Percentiles rank a stretch among this genome's conserved stretches.
phyloP scores from a whole-genome alignment of 2,797 vertebrate genomes.

The Halcyon smyrnensis region DNA sequence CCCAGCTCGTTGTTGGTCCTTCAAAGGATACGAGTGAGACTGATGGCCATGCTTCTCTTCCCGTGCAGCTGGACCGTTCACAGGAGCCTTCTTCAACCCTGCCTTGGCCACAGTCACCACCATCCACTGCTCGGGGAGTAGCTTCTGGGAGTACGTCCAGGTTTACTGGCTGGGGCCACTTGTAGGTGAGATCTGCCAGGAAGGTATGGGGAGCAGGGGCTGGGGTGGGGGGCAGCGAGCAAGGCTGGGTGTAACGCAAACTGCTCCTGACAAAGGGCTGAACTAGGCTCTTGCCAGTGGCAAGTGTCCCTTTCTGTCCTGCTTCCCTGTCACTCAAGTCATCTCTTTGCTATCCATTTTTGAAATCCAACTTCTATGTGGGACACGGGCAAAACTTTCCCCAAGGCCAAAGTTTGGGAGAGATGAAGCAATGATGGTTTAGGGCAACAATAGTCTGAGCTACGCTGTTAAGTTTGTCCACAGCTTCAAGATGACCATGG shows the following conservation, averaged over 20 bases:
- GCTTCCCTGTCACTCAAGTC: neutral
- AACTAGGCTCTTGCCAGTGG: neutral
- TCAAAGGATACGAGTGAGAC: neutral
- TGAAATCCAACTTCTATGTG: fast-evolving
- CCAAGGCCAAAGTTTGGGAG: neutral
- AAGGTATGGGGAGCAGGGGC: neutral
- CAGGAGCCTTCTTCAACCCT: slow-evolving; percentile 89
- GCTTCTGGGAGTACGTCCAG: slow-evolving; percentile 78
- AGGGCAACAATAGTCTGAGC: neutral
- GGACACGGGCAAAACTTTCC: neutral
- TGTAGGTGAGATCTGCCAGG: slow-evolving; percentile 73
- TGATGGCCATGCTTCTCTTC: neutral
- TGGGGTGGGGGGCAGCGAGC: neutral
- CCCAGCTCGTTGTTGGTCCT: neutral
- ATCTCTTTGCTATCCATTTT: neutral
- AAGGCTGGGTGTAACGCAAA: fast-evolving
- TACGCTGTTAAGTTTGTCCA: neutral
- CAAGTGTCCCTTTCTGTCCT: neutral
- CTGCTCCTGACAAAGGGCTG: neutral
- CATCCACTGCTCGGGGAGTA: slow-evolving; percentile 88
- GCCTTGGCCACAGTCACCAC: slow-evolving; percentile 84
- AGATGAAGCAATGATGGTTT: neutral
- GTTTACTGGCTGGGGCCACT: slow-evolving; percentile 92
- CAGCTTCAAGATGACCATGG: neutral
- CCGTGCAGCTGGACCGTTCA: slow-evolving; percentile 80